phyloP scores from a whole-genome alignment of 2,888 invertebrate species.

The Lasioglossum zephyrum region DNA sequence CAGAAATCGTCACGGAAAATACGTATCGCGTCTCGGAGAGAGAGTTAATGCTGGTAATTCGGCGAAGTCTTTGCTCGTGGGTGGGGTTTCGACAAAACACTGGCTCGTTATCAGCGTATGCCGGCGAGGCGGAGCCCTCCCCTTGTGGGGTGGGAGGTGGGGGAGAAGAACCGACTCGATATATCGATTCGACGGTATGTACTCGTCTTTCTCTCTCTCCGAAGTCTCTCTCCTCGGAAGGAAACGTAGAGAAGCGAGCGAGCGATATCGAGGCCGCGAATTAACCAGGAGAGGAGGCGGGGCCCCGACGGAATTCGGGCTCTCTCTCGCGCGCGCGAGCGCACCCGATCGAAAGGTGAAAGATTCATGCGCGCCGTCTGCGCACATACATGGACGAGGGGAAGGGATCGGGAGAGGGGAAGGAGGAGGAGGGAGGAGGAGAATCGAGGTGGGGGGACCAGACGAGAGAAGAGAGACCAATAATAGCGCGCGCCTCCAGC shows the following conservation, averaged over 20 bases:
- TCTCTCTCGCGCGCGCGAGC: not conserved
- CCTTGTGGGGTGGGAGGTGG: constrained; percentile 72
- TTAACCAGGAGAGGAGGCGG: constrained; percentile 9
- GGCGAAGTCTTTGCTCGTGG: constrained; percentile 31
- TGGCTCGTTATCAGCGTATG: constrained; percentile 79
- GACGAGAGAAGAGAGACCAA: constrained; percentile 10
- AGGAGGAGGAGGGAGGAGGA: not conserved
- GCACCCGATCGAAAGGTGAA: not conserved
- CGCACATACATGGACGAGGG: not conserved
- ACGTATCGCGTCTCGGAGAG: not conserved
- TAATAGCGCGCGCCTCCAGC: constrained; percentile 37
- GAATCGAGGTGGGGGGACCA: not conserved
- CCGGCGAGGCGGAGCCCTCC: constrained; percentile 72
- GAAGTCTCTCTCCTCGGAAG: constrained; percentile 8
- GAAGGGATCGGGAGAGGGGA: not conserved
- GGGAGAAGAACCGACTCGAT: constrained; percentile 77
- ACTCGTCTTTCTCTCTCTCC: too few species aligned
- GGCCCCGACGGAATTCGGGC: constrained; percentile 9
- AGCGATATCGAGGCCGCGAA: not conserved
- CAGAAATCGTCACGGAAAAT: not conserved
- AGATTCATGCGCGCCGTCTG: constrained; percentile 8
- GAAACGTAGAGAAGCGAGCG: constrained; percentile 5
- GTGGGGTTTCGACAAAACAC: constrained; percentile 75
- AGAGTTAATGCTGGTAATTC: constrained; percentile 56
- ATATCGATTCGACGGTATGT: constrained; percentile 76